Percentiles rank a stretch among this genome's conserved stretches.
Evolutionary conservation across 2,888 invertebrate species (phyloP).

Genomic region (Agonopterix arenella): DNA sequence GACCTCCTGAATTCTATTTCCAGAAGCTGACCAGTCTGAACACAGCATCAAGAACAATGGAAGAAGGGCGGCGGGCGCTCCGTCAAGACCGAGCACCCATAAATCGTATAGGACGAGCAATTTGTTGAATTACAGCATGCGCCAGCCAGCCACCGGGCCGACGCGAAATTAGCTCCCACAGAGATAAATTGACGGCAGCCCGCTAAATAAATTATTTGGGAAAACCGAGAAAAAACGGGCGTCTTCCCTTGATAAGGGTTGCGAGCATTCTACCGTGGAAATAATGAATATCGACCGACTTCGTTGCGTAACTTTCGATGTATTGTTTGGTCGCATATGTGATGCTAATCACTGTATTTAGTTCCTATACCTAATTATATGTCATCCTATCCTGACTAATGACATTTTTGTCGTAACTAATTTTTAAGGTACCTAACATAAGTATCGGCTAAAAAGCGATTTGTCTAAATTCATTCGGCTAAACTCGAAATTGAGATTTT

Average conservation of each 20-base stretch:
- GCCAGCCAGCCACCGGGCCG: conserved; percentile 73
- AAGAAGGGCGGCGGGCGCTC: conserved; percentile 65
- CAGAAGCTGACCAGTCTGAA: conserved; percentile 46
- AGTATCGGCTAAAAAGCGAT: too few relatives aligned
- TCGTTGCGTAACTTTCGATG: conserved; percentile 9
- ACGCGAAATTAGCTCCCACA: conserved; percentile 75
- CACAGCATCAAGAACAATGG: conserved; percentile 41
- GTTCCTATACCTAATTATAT: too few relatives aligned
- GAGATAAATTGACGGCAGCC: conserved; percentile 74
- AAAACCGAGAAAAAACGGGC: conserved; percentile 76
- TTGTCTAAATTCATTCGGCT: too few relatives aligned
- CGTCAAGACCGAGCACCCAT: conserved; percentile 70
- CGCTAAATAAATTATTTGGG: conserved; percentile 77
- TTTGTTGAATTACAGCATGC: conserved; percentile 77
- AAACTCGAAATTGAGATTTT: too few relatives aligned
- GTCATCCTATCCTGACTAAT: too few relatives aligned
- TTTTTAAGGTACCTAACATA: too few relatives aligned
- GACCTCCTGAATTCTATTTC: conserved; percentile 28
- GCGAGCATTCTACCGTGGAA: conserved; percentile 52
- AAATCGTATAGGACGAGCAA: conserved; percentile 73
- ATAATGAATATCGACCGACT: conserved; percentile 68
- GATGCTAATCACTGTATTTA: too few relatives aligned
- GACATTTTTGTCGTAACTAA: too few relatives aligned
- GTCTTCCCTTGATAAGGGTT: conserved; percentile 76
- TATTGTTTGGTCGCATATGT: not conserved